These are phyloP conservation scores for Fragum fragum DNA, from an alignment of 2,888 invertebrate species.

Conservation along the genomic window DNA sequence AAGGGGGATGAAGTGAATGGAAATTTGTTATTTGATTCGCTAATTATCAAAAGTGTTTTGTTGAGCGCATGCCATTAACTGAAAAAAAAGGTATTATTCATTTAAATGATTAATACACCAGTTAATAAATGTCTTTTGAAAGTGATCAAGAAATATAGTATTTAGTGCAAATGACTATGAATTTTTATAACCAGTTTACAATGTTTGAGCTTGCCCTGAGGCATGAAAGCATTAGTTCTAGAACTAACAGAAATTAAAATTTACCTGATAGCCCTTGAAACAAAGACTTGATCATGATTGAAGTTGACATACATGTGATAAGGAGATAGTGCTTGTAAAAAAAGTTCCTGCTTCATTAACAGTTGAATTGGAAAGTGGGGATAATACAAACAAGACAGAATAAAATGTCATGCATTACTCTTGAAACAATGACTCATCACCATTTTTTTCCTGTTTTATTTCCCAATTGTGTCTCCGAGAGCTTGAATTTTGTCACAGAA, in stretches of 20 bases:
- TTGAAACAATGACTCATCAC: slow-evolving; percentile 14
- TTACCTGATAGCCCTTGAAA: background rate
- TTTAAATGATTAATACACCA: background rate
- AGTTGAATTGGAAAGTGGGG: background rate
- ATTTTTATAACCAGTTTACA: no score
- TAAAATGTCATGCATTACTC: slow-evolving; percentile 15
- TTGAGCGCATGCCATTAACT: background rate
- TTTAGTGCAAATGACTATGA: no score
- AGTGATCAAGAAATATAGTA: no score
- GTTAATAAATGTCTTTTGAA: no score
- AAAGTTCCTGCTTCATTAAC: slow-evolving; percentile 13
- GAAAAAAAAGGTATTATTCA: background rate
- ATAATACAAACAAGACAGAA: slow-evolving; percentile 9
- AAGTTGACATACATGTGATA: slow-evolving; percentile 23
- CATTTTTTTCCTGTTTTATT: slow-evolving; percentile 19
- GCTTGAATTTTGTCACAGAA: slow-evolving; percentile 44
- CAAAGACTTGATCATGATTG: background rate
- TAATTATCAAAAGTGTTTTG: slow-evolving; percentile 14
- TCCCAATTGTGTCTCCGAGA: slow-evolving; percentile 27
- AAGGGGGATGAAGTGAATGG: slow-evolving; percentile 44
- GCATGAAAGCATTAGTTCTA: no score
- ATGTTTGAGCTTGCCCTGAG: no score
- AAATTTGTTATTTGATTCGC: slow-evolving; percentile 40
- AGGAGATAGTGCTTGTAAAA: slow-evolving; percentile 14
- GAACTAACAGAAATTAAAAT: background rate